Conservation (phyloP, 2,113 vertebrate genomes). For the Rhynchomys soricoides region DNA sequence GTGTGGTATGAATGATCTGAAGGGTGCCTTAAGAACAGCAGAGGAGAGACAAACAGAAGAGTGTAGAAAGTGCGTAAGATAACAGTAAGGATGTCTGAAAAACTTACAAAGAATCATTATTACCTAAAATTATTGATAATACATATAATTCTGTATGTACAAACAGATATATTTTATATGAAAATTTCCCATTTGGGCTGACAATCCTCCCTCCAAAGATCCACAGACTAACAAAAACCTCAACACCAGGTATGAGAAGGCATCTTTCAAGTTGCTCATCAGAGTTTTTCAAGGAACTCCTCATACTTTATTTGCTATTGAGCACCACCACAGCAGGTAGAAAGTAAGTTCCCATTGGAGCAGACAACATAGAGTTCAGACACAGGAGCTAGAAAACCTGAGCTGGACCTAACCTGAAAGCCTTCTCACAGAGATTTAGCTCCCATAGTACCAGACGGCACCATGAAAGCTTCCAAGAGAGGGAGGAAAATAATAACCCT, state of each 20-base stretch:
- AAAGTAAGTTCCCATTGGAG: neutral
- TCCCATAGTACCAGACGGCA: neutral
- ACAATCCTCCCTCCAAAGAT: neutral
- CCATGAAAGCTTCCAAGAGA: neutral
- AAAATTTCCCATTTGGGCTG: neutral
- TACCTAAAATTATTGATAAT: neutral
- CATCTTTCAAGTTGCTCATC: neutral
- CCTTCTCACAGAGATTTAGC: neutral
- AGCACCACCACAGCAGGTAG: neutral
- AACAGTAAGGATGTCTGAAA: neutral
- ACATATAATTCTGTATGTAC: neutral
- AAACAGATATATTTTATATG: neutral
- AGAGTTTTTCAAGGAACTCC: neutral
- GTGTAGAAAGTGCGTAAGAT: neutral
- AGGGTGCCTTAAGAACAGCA: neutral
- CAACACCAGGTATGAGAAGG: neutral
- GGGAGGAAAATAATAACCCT: neutral
- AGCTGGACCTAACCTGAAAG: neutral
- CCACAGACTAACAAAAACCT: neutral
- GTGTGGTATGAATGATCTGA: neutral
- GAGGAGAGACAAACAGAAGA: neutral
- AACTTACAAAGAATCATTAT: neutral
- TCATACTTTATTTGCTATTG: neutral
- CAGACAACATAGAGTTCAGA: neutral
- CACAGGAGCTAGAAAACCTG: neutral